phyloP scores from a whole-genome alignment of 2,888 invertebrate genomes.

The Elegia similella region DNA sequence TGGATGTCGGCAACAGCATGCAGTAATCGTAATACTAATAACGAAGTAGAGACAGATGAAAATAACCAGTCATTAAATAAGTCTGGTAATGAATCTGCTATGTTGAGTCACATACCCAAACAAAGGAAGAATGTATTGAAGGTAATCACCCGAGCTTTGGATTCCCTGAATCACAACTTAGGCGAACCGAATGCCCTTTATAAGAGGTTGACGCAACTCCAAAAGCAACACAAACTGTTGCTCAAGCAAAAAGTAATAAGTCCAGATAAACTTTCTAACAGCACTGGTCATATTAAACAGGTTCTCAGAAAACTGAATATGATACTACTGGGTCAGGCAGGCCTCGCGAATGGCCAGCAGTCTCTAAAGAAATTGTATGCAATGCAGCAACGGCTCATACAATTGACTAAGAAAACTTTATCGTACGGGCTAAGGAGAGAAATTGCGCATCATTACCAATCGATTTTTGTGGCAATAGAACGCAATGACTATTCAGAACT shows the following conservation, averaged over 20 bases:
- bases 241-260: constrained; percentile 56
- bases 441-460: constrained; percentile 74
- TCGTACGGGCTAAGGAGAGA: constrained; percentile 63
- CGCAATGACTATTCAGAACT: constrained; percentile 64
- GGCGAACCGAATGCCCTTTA: constrained; percentile 76
- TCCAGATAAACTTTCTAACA: constrained; percentile 51
- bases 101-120: constrained; percentile 49
- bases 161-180: constrained; percentile 61
- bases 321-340: constrained; percentile 82
- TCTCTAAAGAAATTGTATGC: constrained; percentile 68
- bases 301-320: constrained; percentile 77
- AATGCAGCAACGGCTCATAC: constrained; percentile 54
- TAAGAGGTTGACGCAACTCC: constrained; percentile 63
- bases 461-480: constrained; percentile 72
- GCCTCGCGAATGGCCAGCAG: constrained; percentile 72
- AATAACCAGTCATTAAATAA: neutral
- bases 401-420: constrained; percentile 51
- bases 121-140: constrained; percentile 54
- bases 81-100: neutral
- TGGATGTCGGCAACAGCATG: constrained; percentile 45
- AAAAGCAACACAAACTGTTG: constrained; percentile 66
- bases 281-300: constrained; percentile 62
- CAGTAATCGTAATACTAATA: constrained; percentile 23
- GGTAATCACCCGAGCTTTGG: constrained; percentile 54
- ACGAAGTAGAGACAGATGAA: constrained; percentile 32